Evolutionary conservation across 2,113 vertebrate genomes (phyloP).

Genomic region (Spilogale gracilis): DNA sequence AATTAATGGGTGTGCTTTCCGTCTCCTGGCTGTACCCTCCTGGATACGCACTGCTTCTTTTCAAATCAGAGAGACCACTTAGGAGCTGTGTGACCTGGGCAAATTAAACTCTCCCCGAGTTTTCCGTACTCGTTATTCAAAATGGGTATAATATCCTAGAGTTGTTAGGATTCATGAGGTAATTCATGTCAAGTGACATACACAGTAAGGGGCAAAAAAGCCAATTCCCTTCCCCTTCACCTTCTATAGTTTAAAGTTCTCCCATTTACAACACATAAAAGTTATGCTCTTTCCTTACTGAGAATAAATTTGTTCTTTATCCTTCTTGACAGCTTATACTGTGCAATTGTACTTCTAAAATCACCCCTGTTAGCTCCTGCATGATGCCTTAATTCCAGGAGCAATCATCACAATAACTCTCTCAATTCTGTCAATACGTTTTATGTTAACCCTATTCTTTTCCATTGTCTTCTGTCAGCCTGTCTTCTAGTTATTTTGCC

Average conservation of each 20-base stretch:
- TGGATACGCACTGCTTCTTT: not conserved
- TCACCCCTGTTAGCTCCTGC: not conserved
- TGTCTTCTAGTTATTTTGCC: constrained; percentile 43
- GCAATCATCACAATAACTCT: not conserved
- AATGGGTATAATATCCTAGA: not conserved
- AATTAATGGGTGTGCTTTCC: not conserved
- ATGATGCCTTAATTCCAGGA: constrained; percentile 48
- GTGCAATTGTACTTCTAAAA: not conserved
- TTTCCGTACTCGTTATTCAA: constrained; percentile 31
- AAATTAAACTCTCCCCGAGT: not conserved
- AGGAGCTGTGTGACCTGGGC: not conserved
- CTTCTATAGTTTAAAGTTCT: not conserved
- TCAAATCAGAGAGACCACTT: not conserved
- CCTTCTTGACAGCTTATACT: constrained; percentile 20
- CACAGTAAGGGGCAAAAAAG: not conserved
- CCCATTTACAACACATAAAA: not conserved
- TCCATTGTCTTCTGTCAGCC: not conserved
- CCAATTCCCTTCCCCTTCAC: not conserved
- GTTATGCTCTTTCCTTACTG: constrained; percentile 10
- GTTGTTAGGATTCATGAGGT: not conserved
- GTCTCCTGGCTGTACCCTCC: not conserved
- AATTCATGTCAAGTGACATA: not conserved
- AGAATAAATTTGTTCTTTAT: constrained; percentile 52
- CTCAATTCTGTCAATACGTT: not conserved
- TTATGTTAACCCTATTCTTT: constrained; percentile 36